Base-by-base conservation (phyloP, 2,113 vertebrate genomes). In the Puma concolor region DNA sequence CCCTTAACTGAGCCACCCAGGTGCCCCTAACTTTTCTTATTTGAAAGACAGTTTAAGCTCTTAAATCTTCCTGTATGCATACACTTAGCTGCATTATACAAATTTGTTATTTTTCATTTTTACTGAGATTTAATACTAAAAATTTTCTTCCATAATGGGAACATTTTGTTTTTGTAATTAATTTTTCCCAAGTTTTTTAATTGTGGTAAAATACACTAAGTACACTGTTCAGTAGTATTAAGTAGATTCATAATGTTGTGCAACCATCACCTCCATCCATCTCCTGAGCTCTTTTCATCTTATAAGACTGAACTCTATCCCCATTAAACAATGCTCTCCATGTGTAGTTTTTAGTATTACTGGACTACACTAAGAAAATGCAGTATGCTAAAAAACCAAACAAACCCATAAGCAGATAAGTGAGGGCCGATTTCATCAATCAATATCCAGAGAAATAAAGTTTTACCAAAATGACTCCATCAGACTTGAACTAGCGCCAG, bases 401-500 rank as follows among this genome's bases (percentile, higher is more conserved):
- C 44, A n/a, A 60, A 57, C 29, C 27, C 36, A 72, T 6, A 41
- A 15, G 52, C 12, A 88, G n/a, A 71, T 44, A 69, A 83, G 13
- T 38, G 13, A 81, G 64, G 23, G 15, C 69, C 36, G 23, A 96
- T 63, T 92, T 79, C 23, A 63, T 80, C 88, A 60, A 72, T 23
- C 69, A 93, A 74, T 48, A 93, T 4, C 14, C 54, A 89, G 72
- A 90, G n/a, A 88, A 71, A 88, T 7, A 44, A 57, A 38, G n/a
- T 36, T 21, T 98, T 98, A 99, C 99, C 99, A 99, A 97, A 99
- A 99, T 4, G 99, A 99, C 90, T 99, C 99, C 99, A 99, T 99
- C 91, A 99, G 98, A 97, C 99, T 96, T 4, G 99, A 98, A 95
- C 99, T 99, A 16, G 99, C 99, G 90, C 99, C 99, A 14, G 99